Evolutionary conservation across 2,888 invertebrate species (phyloP).

Genomic region (Harpalus rubripes): DNA sequence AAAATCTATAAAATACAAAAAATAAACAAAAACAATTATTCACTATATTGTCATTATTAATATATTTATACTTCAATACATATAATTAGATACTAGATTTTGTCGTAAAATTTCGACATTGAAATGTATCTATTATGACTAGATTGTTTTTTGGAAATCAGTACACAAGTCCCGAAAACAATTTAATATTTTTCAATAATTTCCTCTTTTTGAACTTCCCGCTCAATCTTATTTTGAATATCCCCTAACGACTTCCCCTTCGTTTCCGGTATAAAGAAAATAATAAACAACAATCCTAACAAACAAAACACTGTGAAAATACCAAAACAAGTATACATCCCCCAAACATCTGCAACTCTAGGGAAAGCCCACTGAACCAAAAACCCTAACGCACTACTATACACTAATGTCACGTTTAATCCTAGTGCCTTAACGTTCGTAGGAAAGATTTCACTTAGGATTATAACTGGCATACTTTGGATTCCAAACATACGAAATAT

Average conservation of each 20-base stretch:
- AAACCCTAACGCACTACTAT: conserved; percentile 81
- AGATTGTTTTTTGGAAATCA: too few species aligned
- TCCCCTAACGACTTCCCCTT: conserved; percentile 82
- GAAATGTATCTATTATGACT: too few species aligned
- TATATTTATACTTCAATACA: too few species aligned
- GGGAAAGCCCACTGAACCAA: conserved; percentile 82
- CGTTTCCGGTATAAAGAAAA: conserved; percentile 82
- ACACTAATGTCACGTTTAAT: conserved; percentile 80
- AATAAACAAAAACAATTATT: too few species aligned
- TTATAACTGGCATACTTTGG: conserved; percentile 81
- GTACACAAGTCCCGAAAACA: too few species aligned
- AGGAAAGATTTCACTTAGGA: conserved; percentile 83
- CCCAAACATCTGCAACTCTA: conserved; percentile 79
- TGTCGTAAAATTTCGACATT: too few species aligned
- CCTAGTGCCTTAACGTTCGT: conserved; percentile 82
- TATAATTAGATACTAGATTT: too few species aligned
- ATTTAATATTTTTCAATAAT: neutral
- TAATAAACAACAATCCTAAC: conserved; percentile 80
- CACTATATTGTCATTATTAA: too few species aligned
- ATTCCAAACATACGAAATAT: conserved; percentile 81
- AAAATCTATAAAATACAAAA: too few species aligned
- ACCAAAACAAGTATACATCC: conserved; percentile 81
- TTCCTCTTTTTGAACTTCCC: neutral
- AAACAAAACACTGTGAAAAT: conserved; percentile 80
- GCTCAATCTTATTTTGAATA: conserved; percentile 76